Conservation (phyloP, 2,113 vertebrate species). For the Oxygymnocypris stewartii region DNA sequence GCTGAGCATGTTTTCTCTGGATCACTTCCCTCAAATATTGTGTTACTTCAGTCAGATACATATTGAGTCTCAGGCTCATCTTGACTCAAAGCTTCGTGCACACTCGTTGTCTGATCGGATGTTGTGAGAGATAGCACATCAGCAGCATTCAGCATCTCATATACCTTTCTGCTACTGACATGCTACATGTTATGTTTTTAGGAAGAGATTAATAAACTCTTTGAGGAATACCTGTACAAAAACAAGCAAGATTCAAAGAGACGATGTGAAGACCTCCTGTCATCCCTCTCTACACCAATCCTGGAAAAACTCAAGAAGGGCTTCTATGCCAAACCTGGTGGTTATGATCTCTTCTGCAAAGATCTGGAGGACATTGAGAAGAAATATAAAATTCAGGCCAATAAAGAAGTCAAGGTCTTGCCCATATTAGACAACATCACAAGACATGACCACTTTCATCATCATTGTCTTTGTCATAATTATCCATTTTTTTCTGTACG, state of each 20-base stretch:
- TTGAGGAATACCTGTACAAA: not conserved
- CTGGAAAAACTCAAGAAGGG: not conserved
- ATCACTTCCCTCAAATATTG: too few species aligned
- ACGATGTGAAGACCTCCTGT: not conserved
- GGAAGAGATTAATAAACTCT: not conserved
- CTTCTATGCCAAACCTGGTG: not conserved
- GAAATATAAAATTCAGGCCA: not conserved
- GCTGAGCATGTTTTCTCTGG: too few species aligned
- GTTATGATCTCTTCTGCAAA: not conserved
- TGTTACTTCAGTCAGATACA: too few species aligned
- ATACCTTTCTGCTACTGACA: not conserved
- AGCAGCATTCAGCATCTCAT: too few species aligned
- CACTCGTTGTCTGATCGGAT: too few species aligned
- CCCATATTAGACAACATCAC: not conserved
- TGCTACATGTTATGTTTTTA: not conserved
- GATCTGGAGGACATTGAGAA: not conserved
- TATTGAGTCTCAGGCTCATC: too few species aligned
- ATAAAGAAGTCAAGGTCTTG: not conserved
- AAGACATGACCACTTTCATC: not conserved
- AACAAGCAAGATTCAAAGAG: slow-evolving; percentile 6
- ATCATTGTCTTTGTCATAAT: not conserved
- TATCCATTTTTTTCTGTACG: not conserved
- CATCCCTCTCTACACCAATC: not conserved
- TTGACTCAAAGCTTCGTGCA: too few species aligned
- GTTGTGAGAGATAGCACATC: too few species aligned